Evolutionary conservation across 2,888 invertebrate species (phyloP), one percentile per base, ranked within the genome.

Genomic region (Drosophila imparisetae): DNA sequence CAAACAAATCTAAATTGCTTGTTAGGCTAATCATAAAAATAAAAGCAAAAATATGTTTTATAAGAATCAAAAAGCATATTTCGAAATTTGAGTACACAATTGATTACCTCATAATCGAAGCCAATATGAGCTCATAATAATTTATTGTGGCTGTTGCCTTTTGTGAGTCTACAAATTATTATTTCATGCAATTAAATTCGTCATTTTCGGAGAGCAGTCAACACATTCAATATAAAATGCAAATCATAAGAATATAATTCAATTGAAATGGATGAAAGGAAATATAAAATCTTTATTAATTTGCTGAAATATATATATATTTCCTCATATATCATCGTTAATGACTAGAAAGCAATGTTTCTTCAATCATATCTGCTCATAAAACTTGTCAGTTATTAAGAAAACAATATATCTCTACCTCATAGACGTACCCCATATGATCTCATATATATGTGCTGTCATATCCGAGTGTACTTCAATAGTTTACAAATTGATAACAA

Each of bases 81-180:
- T 18, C 11, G 6, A 11, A 11, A 54, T 27, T 45, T 18, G 29
- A 45, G 15, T 8, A 45, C 11, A 21, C 42, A 42, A 21, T 55
- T 55, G 38, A 38, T 55, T 55, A 29, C 38, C 27, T 57, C 55
- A 54, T 54, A 18, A 32, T 21, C 8, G 15, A 45, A 54, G 8
- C n/a, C 38, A 34, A 34, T 21, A 57, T 57, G 40, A 57, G 38
- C 29, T 57, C 40, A 57, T 55, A 40, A 27, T 5, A n/a, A 36
- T 18, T 27, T 38, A 36, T 36, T 15, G 34, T 11, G 45, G 2
- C 15, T 15, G 45, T 15, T 24, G 45, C 45, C 45, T 15, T 21
- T 54, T 24, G 11, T 3, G 45, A 45, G 2, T 24, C 8, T 3
- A 18, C 24, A 27, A 54, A 34, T 5, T 1, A 18, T 15, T 49